Base-by-base conservation (phyloP, 2,888 invertebrate species). In the Troilus luridus region DNA sequence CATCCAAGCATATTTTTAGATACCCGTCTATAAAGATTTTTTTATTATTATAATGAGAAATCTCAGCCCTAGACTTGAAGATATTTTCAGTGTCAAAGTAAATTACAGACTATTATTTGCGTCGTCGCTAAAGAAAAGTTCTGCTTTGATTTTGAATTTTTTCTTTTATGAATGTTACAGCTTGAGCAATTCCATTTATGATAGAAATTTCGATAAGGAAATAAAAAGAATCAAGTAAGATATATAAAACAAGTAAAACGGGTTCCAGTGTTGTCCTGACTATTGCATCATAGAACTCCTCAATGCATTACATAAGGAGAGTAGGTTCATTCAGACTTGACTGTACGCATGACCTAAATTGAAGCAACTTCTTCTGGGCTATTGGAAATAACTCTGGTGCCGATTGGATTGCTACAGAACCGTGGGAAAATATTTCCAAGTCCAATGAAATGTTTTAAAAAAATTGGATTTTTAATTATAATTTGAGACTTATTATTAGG, bases 331-430 rank as follows among this genome's bases (percentile, higher is more conserved):
- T 85, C 72, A 77, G 17, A 41, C 17, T 77, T 77, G 72, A 41
- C 27, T 77, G 72, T 77, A 77, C 41, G 17, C 27, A 41, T 77
- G 72, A 77, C 72, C 27, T 41, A 77, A 77, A 77, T 77, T 77
- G 27, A n/a, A 77, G 72, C 0, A 41, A 77, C 72, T 41, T 27
- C 72, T 72, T 72, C 72, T 72, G 72, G 6, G 27, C 24, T 64
- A 27, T 17, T 14, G 27, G 8, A 77, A 27, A 41, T 77, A 8
- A 6, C 12, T 27, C 72, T 41, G 7, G 9, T 41, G 17, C 17
- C 17, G 7, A 77, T 41, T 0, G 7, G 41, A 77, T 27, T 72
- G 27, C 72, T 41, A 17, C 17, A 24, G 24, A 1, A 7, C 64
- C 3, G 62, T 62, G 21, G 62, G 21, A 17, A 59, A 21, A 62